Evolutionary conservation across 2,797 vertebrate genomes (phyloP).

Genomic region (Melanotaenia boesemani): DNA sequence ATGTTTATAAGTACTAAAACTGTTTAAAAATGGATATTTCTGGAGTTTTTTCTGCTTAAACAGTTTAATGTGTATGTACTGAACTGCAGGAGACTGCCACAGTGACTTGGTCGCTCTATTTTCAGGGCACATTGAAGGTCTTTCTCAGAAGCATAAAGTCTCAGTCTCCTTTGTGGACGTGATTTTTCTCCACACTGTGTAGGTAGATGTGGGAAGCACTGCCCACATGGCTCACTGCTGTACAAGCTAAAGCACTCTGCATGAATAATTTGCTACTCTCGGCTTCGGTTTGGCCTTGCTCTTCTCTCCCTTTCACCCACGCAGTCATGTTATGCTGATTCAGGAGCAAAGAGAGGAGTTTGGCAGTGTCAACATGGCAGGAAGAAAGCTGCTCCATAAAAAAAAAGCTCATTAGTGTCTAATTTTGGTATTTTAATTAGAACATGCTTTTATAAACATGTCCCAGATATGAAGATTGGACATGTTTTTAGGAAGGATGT

Average conservation of each 20-base stretch:
- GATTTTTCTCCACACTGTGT: conserved; percentile 63
- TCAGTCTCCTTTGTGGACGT: conserved; percentile 42
- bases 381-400: conserved; percentile 35
- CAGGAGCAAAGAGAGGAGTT: conserved; percentile 58
- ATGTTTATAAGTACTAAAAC: neutral
- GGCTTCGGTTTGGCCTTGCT: conserved; percentile 66
- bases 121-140: conserved; percentile 43
- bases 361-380: conserved; percentile 56
- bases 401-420: conserved; percentile 35
- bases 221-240: conserved; percentile 58
- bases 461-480: conserved; percentile 8
- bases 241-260: conserved; percentile 74
- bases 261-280: conserved; percentile 77
- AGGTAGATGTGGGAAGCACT: conserved; percentile 64
- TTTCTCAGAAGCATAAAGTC: conserved; percentile 40
- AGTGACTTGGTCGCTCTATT: conserved; percentile 46
- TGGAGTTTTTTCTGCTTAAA: conserved; percentile 17
- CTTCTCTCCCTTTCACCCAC: conserved; percentile 68
- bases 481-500: conserved; percentile 9
- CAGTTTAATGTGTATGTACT: conserved; percentile 19
- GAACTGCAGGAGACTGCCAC: conserved; percentile 31
- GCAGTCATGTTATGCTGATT: conserved; percentile 72
- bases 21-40: conserved; percentile 9
- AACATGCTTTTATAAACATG: conserved; percentile 13
- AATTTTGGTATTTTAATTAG: conserved; percentile 30